Evolutionary conservation across 2,888 invertebrate genomes (phyloP), one percentile per base, ranked within the genome.

Genomic region (Epirrita christyi): DNA sequence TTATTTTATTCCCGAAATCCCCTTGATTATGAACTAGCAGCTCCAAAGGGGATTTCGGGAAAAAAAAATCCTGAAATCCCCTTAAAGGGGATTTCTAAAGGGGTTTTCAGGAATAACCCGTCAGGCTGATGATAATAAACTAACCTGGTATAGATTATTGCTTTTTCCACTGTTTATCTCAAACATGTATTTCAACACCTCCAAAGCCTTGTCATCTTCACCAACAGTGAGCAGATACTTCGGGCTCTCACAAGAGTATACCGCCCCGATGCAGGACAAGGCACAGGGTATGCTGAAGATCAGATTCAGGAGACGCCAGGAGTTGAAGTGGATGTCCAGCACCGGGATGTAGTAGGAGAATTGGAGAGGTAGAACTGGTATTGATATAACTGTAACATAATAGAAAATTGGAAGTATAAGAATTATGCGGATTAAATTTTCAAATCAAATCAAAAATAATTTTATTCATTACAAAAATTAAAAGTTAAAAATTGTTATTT

Each of bases 261-360:
- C 76, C 0, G 94, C 80, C 4, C 93, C 92, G 0, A 94, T 11
- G 0, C 94, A 93, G 0, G 94, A 93, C 0, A 95, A 36, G 0
- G 94, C 72, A 60, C 94, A 93, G 0, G 96, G 94, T 0, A 94
- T 28, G 0, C 94, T 93, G 69, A 95, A 94, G 0, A 94, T 74
- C 0, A 95, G 81, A 13, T 95, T 84, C 59, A 96, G 93, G 0
- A 96, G 72, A n/a, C 97, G 92, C 97, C 97, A 97, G 6, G 96
- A 95, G 68, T 94, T 93, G 69, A 94, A 94, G 4, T 85, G 75
- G 60, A 96, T 85, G 38, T 87, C 85, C 44, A 94, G 72, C 0
- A 85, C 54, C 0, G 86, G 85, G 0, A 91, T 70, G 36, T 88
- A 74, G 56, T 91, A 78, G 0, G 93, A 86, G 64, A 93, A 86